Percentiles rank a stretch among this genome's conserved stretches.
phyloP scores from a whole-genome alignment of 1,140 invertebrate species.

The Globodera rostochiensis region DNA sequence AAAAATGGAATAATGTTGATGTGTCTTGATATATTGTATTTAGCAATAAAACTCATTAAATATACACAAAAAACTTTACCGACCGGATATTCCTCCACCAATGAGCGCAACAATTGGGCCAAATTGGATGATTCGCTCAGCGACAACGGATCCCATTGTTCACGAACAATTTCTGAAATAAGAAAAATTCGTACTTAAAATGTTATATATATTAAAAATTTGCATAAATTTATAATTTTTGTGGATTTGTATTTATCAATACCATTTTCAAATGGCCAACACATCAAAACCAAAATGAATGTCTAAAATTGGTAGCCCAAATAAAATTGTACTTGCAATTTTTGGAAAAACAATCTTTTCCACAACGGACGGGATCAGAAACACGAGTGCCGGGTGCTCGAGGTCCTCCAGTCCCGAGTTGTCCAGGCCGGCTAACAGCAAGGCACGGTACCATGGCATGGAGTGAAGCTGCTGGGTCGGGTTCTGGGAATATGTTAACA shows the following conservation, averaged over 20 bases:
- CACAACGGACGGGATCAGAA: slow-evolving; percentile 46
- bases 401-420: slow-evolving; percentile 51
- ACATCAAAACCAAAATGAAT: not conserved
- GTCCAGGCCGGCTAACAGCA: slow-evolving; percentile 47
- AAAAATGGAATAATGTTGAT: too few species aligned
- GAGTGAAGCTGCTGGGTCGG: slow-evolving; percentile 17
- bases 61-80: not conserved
- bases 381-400: slow-evolving; percentile 41
- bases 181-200: not conserved
- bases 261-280: not conserved
- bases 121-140: slow-evolving; percentile 38
- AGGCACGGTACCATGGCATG: slow-evolving; percentile 42
- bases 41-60: not conserved
- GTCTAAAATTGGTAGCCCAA: slow-evolving; percentile 15
- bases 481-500: not conserved
- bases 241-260: not conserved
- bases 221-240: not conserved
- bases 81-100: slow-evolving; percentile 42
- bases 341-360: slow-evolving; percentile 55
- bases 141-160: slow-evolving; percentile 49
- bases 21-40: too few species aligned
- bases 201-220: slow-evolving; percentile 10
- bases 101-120: slow-evolving; percentile 22
- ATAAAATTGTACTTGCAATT: slow-evolving; percentile 48
- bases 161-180: slow-evolving; percentile 45